A percentile compares a stretch with the other conserved stretches of the same genome.
Conservation (phyloP, 2,797 vertebrate species). For the Sitta carolinensis region DNA sequence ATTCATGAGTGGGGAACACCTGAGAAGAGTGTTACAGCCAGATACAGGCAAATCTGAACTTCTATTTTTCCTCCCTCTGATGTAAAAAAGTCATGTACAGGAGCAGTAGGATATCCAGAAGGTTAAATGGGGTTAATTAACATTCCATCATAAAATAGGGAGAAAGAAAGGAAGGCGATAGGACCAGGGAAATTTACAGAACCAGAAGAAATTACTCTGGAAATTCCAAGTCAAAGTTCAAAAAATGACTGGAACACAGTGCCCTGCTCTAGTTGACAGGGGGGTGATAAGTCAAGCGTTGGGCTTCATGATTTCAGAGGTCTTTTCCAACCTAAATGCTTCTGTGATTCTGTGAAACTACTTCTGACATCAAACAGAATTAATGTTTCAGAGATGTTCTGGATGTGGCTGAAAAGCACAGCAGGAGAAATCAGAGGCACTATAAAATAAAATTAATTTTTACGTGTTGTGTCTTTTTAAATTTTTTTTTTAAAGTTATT, state of each 20-base stretch:
- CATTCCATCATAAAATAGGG: background rate
- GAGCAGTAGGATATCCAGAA: background rate
- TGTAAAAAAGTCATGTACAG: accelerated
- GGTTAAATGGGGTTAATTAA: background rate
- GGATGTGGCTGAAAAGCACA: background rate
- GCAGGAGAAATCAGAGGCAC: background rate
- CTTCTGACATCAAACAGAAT: background rate
- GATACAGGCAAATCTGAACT: accelerated
- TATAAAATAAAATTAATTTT: background rate
- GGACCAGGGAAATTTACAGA: background rate
- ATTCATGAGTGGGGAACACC: background rate
- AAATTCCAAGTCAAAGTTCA: background rate
- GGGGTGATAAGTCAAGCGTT: background rate
- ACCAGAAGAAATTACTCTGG: background rate
- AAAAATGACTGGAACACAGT: background rate
- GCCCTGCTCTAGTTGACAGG: background rate
- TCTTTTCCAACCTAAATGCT: background rate
- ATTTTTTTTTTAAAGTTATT: background rate
- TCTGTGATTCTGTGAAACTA: background rate
- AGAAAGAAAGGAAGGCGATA: background rate
- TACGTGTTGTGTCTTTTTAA: background rate
- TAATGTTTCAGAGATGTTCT: background rate
- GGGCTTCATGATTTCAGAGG: background rate
- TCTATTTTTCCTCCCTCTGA: background rate
- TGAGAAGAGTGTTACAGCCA: background rate